Evolutionary conservation across 2,797 vertebrate species (phyloP).

Genomic region (Cuculus canorus): DNA sequence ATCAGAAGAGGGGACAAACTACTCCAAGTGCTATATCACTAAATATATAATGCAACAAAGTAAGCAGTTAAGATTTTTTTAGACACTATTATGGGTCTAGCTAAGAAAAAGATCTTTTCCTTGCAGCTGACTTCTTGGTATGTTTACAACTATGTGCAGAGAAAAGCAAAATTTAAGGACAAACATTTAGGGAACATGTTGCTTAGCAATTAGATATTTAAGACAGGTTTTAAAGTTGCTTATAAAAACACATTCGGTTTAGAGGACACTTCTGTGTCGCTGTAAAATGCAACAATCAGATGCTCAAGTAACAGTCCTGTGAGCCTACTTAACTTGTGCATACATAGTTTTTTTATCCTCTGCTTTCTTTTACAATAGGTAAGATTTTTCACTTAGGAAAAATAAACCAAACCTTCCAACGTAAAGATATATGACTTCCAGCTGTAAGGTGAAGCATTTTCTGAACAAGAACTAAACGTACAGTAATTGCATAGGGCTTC

Average conservation of each 20-base stretch:
- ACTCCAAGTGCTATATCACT: not conserved
- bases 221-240: not conserved
- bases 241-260: not conserved
- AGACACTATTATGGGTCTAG: not conserved
- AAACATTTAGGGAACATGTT: not conserved
- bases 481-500: not conserved
- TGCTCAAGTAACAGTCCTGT: not conserved
- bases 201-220: not conserved
- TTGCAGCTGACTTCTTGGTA: not conserved
- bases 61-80: not conserved
- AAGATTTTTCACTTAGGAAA: not conserved
- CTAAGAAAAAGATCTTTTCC: not conserved
- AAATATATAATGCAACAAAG: not conserved
- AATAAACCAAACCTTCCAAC: not conserved
- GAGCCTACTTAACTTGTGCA: not conserved
- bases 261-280: not conserved
- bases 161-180: not conserved
- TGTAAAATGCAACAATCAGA: not conserved
- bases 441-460: not conserved
- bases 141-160: not conserved
- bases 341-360: not conserved
- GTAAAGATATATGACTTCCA: not conserved
- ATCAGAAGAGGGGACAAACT: not conserved
- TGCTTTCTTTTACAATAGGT: not conserved
- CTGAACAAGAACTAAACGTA: not conserved